Base-by-base conservation (phyloP, 2,113 vertebrate genomes). In the Sander vitreus region DNA sequence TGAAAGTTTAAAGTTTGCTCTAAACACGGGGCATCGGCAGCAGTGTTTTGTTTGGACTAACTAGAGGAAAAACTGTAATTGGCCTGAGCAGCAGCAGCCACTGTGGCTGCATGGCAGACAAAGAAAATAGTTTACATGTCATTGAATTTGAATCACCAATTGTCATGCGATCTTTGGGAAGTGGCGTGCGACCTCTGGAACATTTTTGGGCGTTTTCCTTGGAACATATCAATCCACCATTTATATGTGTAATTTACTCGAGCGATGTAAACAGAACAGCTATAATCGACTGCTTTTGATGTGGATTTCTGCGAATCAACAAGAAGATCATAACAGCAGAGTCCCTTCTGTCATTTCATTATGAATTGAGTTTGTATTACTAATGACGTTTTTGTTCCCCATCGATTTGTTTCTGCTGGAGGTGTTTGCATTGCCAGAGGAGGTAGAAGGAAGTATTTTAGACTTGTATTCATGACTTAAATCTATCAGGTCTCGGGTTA, bases 361-460 rank as follows among this genome's bases (percentile, higher is more conserved):
- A 45, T 27, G 27, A 83, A 60, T 66, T 75, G 1, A 58, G 27
- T 50, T 83, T 74, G 80, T 73, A 53, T 84, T 73, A 27, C 76
- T 70, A 72, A 74, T 67, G 54, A 33, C 65, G 60, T 59, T 54
- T 66, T n/a, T 59, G 64, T 57, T 75, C 15, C 25, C 7, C 19
- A 19, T n/a, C 4, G 27, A 59, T 74, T 36, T 68, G 10, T 70
- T 76, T 53, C 54, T 71, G 73, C 68, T 27, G 23, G 9, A 47
- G 25, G 5, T 57, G 63, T 79, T 87, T 84, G 76, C 30, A 50
- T 67, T 62, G 62, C 63, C 63, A 36, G 9, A 63, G 30, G 66
- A 78, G 43, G 36, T 74, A 25, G 36, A 36, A 7, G 36, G 36
- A 36, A 36, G 36, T 36, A 36, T 36, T 36, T 36, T 36, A 36